Percentiles rank a stretch among this genome's conserved stretches.
These are phyloP conservation scores for Acrobasis repandana DNA, from an alignment of 2,888 invertebrate genomes.

Conservation along the genomic window DNA sequence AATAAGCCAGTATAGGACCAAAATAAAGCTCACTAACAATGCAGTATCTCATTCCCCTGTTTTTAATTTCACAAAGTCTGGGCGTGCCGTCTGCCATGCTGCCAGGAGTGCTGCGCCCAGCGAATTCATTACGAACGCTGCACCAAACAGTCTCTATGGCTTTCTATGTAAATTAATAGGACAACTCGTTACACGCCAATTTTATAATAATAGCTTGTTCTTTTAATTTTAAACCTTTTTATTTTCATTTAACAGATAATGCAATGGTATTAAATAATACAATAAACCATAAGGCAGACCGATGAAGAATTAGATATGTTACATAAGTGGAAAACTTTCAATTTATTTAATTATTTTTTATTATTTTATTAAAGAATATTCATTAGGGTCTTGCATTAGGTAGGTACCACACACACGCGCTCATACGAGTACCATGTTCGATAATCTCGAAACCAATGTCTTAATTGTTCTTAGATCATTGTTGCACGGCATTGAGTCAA, in stretches of 20 bases:
- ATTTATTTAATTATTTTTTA: too few relatives aligned
- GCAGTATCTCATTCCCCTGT: slow-evolving; percentile 1
- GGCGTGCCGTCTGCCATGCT: not conserved
- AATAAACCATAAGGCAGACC: too few relatives aligned
- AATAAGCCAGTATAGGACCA: too few relatives aligned
- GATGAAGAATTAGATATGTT: too few relatives aligned
- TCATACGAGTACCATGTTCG: too few relatives aligned
- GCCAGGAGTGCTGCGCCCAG: slow-evolving; percentile 3
- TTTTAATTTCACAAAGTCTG: slow-evolving; percentile 12
- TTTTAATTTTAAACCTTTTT: not conserved
- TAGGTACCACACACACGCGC: too few relatives aligned
- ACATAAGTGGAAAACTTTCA: too few relatives aligned
- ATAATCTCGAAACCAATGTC: too few relatives aligned
- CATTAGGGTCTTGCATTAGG: too few relatives aligned
- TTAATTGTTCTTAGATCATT: not conserved
- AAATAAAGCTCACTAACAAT: not conserved
- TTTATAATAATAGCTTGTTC: slow-evolving; percentile 6
- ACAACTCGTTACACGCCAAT: not conserved
- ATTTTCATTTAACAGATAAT: too few relatives aligned
- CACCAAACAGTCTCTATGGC: not conserved
- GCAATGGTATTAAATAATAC: too few relatives aligned
- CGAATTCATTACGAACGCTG: slow-evolving; percentile 4
- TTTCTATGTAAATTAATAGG: slow-evolving; percentile 8
- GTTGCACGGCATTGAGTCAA: not conserved
- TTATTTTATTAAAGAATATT: too few relatives aligned